Evolutionary conservation across 2,113 vertebrate genomes (phyloP).

Genomic region (Lipophrys pholis): DNA sequence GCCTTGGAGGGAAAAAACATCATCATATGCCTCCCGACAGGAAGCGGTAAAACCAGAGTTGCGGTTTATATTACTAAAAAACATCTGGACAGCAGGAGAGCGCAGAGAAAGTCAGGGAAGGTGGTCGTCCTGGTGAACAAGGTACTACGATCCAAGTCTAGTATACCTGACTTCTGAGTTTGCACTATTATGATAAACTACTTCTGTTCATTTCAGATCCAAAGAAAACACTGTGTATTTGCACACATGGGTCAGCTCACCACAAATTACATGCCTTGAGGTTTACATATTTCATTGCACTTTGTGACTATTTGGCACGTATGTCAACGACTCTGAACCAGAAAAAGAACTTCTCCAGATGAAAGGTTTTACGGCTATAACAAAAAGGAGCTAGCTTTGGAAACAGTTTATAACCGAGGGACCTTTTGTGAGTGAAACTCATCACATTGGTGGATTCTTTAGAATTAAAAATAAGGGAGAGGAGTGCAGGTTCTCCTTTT

Average conservation of each 20-base stretch:
- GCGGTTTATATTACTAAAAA: slow-evolving; percentile 93
- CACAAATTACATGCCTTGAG: slow-evolving; percentile 51
- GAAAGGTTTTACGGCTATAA: slow-evolving; percentile 30
- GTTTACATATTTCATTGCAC: slow-evolving; percentile 43
- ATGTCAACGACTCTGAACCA: slow-evolving; percentile 9
- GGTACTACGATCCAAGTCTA: slow-evolving; percentile 78
- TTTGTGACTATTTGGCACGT: slow-evolving; percentile 43
- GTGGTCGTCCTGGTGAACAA: slow-evolving; percentile 96
- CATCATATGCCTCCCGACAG: slow-evolving; percentile 95
- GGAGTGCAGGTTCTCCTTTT: slow-evolving; percentile 7
- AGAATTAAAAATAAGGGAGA: slow-evolving; percentile 15
- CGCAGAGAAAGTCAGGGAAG: slow-evolving; percentile 82
- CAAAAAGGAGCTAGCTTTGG: neutral
- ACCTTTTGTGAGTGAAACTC: slow-evolving; percentile 2
- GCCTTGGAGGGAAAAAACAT: slow-evolving; percentile 93
- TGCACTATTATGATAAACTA: slow-evolving; percentile 41
- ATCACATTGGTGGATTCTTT: slow-evolving; percentile 5
- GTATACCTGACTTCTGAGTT: slow-evolving; percentile 14
- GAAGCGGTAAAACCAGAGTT: slow-evolving; percentile 96
- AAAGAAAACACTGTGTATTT: slow-evolving; percentile 47
- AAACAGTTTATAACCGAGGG: neutral
- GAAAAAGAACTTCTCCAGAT: slow-evolving; percentile 27
- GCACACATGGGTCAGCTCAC: slow-evolving; percentile 55
- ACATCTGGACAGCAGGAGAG: slow-evolving; percentile 88
- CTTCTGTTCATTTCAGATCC: slow-evolving; percentile 27